A percentile compares a stretch with the other conserved stretches of the same genome.
Conservation (phyloP, 2,888 invertebrate genomes). For the Scelioninae gen. 1 region DNA sequence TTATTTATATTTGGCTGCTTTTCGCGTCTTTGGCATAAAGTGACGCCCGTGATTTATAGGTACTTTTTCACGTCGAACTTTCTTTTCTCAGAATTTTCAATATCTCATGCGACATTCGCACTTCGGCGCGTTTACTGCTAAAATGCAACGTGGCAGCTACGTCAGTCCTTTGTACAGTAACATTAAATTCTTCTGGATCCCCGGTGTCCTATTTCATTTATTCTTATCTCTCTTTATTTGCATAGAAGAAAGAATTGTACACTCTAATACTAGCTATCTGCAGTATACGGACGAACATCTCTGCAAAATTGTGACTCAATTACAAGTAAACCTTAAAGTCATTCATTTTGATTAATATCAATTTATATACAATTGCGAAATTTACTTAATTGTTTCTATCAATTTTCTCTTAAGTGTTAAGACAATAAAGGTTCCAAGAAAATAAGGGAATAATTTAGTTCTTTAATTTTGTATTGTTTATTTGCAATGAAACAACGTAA, state of each 20-base stretch:
- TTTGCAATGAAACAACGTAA: no score
- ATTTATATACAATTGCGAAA: no score
- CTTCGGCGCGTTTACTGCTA: slow-evolving; percentile 17
- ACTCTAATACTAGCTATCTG: neutral
- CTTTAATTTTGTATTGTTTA: no score
- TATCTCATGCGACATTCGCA: slow-evolving; percentile 48
- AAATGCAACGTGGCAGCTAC: slow-evolving; percentile 49
- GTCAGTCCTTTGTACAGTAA: slow-evolving; percentile 47
- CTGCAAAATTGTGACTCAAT: slow-evolving; percentile 4
- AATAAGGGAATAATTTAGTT: no score
- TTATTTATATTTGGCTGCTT: slow-evolving; percentile 37
- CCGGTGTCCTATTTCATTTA: slow-evolving; percentile 17
- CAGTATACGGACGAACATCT: neutral
- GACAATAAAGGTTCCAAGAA: no score
- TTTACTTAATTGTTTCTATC: no score
- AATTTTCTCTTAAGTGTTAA: no score
- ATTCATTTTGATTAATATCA: no score
- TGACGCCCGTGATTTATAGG: slow-evolving; percentile 44
- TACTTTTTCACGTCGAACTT: slow-evolving; percentile 31
- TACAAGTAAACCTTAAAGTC: neutral
- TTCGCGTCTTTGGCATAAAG: slow-evolving; percentile 15
- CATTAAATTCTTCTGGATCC: slow-evolving; percentile 40
- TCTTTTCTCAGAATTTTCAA: slow-evolving; percentile 45
- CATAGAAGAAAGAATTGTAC: slow-evolving; percentile 14
- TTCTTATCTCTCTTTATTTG: slow-evolving; percentile 44